Evolutionary conservation across 2,113 vertebrate species (phyloP), one percentile per base, ranked within the genome.

Genomic region (Protobothrops mucrosquamatus): DNA sequence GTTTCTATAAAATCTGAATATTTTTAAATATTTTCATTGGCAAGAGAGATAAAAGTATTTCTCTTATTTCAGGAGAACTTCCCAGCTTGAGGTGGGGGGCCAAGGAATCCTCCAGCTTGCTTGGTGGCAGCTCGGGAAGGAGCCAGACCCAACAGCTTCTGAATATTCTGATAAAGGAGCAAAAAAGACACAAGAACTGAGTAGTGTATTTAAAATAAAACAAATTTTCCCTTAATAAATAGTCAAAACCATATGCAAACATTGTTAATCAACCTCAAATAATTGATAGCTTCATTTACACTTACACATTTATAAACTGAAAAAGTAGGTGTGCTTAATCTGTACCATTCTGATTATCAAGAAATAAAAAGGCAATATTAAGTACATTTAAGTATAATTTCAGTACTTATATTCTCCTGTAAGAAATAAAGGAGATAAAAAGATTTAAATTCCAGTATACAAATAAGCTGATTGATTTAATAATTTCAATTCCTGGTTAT

Each of bases 51-150:
- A 2, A 81, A 92, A 93, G 57, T 59, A n/a, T 81, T 39, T 7
- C 55, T 88, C 39, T 81, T 56, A 81, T 92, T 87, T 93, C 95
- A 99, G 2, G 99, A 99, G 92, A 99, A 99, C 96, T 99, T 99
- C 23, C 99, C 99, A 86, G 99, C 98, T 93, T 99, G 99, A 48
- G 99, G 99, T 55, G 99, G 99, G 0, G 99, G 99, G 69, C 99
- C 99, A 90, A 99, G 98, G 96, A 99, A 99, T 54, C 99, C 99
- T 48, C 99, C 99, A 0, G 99, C 99, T 95, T 99, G 99, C 94
- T 99, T 99, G 39, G 99, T 99, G 90, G 99, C 99, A 86, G 99
- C 99, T 95, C 99, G 98, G 43, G 99, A 99, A 56, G 99, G 99
- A 59, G 99, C 99, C 0, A 99, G 98, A 59, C 99, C 99, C 0